Conservation (phyloP, 2,113 vertebrate species). For the Heliornis fulica region DNA sequence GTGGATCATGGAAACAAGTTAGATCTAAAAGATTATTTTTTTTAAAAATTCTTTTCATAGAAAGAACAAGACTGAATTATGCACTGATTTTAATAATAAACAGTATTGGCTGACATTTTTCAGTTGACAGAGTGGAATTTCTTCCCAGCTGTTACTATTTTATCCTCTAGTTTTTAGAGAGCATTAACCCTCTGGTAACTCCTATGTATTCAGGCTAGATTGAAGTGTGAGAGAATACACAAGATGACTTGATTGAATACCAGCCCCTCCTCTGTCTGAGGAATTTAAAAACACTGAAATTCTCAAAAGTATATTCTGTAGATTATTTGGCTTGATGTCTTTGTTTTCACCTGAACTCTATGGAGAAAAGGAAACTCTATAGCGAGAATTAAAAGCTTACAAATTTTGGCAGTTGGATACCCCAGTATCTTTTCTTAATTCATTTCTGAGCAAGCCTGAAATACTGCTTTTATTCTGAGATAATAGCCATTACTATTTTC, state of each 20-base stretch:
- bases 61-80: constrained; percentile 22
- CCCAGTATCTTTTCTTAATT: background rate
- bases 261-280: background rate
- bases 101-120: constrained; percentile 1
- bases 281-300: background rate
- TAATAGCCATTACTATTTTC: background rate
- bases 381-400: background rate
- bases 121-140: constrained; percentile 6
- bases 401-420: background rate
- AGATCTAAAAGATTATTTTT: background rate
- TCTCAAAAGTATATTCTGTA: background rate
- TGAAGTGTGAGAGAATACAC: background rate
- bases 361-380: background rate
- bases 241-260: background rate
- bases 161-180: background rate
- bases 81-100: constrained; percentile 27
- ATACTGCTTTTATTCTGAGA: background rate
- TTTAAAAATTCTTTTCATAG: background rate
- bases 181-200: background rate
- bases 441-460: background rate
- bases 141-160: constrained; percentile 13
- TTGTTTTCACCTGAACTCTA: background rate
- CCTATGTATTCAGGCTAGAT: background rate
- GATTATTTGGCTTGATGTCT: background rate
- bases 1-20: constrained; percentile 26